Evolutionary conservation across 2,113 vertebrate species (phyloP).

Genomic region (Anseranas semipalmata): DNA sequence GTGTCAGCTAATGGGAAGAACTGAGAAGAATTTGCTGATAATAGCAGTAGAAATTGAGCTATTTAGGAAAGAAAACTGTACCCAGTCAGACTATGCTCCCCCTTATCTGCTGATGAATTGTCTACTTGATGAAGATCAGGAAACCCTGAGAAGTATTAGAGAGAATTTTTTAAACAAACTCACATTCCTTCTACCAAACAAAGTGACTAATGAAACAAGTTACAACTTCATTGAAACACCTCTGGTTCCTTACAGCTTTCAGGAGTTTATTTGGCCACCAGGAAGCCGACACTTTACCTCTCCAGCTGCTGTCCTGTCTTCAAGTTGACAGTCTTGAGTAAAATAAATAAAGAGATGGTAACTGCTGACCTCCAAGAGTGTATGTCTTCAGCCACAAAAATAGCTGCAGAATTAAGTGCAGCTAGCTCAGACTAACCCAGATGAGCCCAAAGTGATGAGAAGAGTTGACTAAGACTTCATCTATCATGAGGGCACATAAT

Average conservation of each 20-base stretch:
- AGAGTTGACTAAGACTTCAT: background rate
- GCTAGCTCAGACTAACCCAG: background rate
- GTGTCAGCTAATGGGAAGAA: background rate
- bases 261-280: background rate
- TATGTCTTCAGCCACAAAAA: background rate
- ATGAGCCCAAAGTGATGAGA: background rate
- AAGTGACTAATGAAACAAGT: background rate
- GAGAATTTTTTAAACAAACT: background rate
- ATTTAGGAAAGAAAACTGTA: background rate
- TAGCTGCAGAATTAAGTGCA: background rate
- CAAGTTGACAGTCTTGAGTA: background rate
- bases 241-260: background rate
- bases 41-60: background rate
- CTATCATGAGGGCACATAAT: background rate
- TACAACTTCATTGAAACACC: background rate
- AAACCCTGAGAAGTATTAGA: background rate
- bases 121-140: background rate
- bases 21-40: background rate
- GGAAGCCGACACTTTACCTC: background rate
- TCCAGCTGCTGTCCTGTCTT: background rate
- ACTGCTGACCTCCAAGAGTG: background rate
- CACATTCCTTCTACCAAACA: background rate
- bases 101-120: background rate
- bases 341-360: background rate
- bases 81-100: background rate